Evolutionary conservation across 2,113 vertebrate species (phyloP).

Genomic region (Thalassarche chlororhynchos): DNA sequence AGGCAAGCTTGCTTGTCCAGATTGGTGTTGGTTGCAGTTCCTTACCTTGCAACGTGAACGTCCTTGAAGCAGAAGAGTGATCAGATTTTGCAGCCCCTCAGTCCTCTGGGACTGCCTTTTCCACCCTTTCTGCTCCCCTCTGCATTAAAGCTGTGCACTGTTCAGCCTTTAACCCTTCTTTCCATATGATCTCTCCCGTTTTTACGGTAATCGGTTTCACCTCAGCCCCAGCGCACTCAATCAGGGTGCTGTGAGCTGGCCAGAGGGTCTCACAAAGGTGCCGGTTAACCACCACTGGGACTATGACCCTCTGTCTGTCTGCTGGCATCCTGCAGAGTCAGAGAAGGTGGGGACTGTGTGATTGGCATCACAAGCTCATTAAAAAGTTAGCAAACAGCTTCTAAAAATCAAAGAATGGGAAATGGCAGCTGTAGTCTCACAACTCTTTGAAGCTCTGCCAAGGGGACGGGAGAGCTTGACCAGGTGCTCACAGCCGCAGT

Average conservation of each 20-base stretch:
- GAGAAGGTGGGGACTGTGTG: background rate
- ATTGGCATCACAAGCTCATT: background rate
- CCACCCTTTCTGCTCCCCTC: background rate
- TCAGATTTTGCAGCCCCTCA: background rate
- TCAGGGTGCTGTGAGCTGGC: background rate
- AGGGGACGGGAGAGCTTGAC: background rate
- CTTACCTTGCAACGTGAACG: background rate
- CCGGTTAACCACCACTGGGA: background rate
- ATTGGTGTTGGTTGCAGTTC: background rate
- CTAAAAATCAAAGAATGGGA: background rate
- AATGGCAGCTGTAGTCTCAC: background rate
- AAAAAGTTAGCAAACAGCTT: background rate
- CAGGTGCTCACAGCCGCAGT: background rate
- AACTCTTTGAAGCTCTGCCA: background rate
- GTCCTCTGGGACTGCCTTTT: background rate
- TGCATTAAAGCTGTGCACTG: background rate
- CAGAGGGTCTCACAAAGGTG: background rate
- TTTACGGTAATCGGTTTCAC: constrained; percentile 26
- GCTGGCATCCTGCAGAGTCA: background rate
- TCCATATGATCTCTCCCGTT: background rate
- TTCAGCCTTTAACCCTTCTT: background rate
- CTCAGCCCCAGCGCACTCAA: background rate
- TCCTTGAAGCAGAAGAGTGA: background rate
- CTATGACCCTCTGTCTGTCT: background rate
- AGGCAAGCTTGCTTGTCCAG: background rate